phyloP scores from a whole-genome alignment of 2,113 vertebrate genomes.

The Orcinus orca region DNA sequence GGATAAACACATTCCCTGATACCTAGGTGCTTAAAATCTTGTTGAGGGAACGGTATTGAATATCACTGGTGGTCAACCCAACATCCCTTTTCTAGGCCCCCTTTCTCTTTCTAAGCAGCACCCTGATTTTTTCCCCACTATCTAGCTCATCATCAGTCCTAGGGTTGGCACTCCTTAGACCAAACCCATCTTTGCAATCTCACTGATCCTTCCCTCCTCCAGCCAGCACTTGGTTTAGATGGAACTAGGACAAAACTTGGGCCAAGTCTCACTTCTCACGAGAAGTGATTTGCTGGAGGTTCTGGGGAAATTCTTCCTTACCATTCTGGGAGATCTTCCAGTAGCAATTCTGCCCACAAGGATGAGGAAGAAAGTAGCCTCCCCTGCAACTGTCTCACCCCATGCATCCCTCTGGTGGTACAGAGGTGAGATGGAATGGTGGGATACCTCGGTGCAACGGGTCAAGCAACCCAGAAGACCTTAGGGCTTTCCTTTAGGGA shows the following conservation, averaged over 20 bases:
- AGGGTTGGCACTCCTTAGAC: neutral
- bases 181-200: neutral
- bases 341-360: neutral
- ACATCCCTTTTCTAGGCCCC: neutral
- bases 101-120: neutral
- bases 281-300: neutral
- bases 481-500: neutral
- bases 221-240: neutral
- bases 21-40: neutral
- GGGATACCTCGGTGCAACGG: neutral
- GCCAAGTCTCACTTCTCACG: neutral
- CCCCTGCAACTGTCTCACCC: neutral
- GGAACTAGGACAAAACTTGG: neutral
- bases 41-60: neutral
- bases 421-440: neutral
- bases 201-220: neutral
- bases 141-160: neutral
- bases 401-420: too few species aligned
- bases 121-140: neutral
- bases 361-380: neutral
- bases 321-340: neutral
- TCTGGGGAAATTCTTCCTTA: neutral
- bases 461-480: neutral
- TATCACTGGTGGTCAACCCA: neutral
- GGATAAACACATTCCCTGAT: neutral